Evolutionary conservation across 2,797 vertebrate genomes (phyloP).

Genomic region (Enteromius trimaculatus): DNA sequence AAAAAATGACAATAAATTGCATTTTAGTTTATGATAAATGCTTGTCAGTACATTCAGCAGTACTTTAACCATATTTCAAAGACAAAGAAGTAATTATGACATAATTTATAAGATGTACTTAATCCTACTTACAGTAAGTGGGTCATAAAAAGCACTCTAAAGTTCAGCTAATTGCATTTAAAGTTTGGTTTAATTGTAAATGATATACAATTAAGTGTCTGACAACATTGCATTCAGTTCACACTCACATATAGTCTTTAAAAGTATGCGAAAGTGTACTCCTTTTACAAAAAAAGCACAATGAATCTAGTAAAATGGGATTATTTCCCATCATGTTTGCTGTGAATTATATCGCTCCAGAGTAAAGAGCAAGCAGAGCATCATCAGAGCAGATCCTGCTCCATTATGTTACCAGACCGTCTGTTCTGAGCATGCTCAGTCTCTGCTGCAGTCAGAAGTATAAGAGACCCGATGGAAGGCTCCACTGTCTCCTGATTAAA

Average conservation of each 20-base stretch:
- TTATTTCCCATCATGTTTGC: neutral
- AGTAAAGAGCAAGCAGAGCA: slow-evolving; percentile 52
- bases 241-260: neutral
- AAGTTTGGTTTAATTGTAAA: neutral
- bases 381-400: slow-evolving; percentile 8
- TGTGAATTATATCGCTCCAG: neutral
- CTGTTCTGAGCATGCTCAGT: slow-evolving; percentile 74
- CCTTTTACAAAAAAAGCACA: neutral
- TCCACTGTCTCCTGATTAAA: slow-evolving; percentile 66
- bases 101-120: neutral
- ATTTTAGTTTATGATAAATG: neutral
- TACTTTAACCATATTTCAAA: neutral
- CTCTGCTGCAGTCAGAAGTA: slow-evolving; percentile 71
- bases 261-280: neutral
- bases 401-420: slow-evolving; percentile 72
- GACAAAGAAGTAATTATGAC: neutral
- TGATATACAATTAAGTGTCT: neutral
- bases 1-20: neutral
- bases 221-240: neutral
- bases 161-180: neutral
- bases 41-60: neutral
- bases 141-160: slow-evolving; percentile 12
- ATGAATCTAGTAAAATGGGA: neutral
- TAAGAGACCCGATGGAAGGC: neutral
- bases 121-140: neutral